phyloP scores from a whole-genome alignment of 2,113 vertebrate species.

The Aviceda subcristata region DNA sequence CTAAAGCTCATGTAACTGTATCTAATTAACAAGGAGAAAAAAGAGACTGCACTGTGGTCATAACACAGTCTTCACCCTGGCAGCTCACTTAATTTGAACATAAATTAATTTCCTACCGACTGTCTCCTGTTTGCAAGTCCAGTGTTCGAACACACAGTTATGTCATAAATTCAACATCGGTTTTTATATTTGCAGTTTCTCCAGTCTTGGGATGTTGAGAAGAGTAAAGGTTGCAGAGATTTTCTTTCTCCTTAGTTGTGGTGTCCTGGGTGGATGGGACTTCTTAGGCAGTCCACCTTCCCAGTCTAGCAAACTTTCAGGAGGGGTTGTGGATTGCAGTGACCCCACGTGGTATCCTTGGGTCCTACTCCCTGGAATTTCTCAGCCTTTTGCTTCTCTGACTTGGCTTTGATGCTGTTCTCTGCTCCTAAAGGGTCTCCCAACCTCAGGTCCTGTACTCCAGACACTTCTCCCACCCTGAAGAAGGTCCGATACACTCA shows the following conservation, averaged over 20 bases:
- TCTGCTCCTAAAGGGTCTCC: neutral
- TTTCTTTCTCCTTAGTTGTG: neutral
- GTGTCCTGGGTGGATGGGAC: neutral
- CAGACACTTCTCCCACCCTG: neutral
- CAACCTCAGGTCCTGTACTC: neutral
- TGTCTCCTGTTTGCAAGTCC: neutral
- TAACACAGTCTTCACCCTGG: neutral
- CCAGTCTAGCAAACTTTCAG: neutral
- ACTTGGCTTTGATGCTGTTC: neutral
- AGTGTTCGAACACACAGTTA: neutral
- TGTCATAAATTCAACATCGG: neutral
- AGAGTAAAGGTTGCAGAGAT: neutral
- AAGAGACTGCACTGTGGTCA: neutral
- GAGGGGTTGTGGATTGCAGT: neutral
- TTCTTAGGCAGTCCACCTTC: neutral
- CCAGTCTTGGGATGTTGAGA: neutral
- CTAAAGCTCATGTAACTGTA: neutral
- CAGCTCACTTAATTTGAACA: neutral
- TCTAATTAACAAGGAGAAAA: neutral
- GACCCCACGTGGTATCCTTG: neutral
- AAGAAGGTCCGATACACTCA: neutral
- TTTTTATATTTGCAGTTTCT: neutral
- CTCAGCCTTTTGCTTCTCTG: neutral
- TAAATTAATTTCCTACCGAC: neutral
- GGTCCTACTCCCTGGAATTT: neutral